These are phyloP conservation scores for Orchesellides sinensis DNA, from an alignment of 2,888 invertebrate species.

Conservation along the genomic window DNA sequence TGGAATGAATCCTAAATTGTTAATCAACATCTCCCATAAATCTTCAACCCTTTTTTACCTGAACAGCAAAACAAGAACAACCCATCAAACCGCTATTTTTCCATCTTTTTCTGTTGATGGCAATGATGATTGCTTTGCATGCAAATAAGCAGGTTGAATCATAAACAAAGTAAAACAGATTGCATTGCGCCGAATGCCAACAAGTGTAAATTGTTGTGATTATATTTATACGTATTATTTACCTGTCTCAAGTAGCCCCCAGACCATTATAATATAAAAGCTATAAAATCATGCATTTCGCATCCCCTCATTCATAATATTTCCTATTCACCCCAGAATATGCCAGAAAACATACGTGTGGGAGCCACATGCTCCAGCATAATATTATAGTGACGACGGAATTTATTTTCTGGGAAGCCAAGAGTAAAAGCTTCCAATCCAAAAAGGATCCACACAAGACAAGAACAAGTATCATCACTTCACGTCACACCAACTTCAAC, in stretches of 20 bases:
- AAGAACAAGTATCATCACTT: constrained; percentile 33
- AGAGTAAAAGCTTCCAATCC: not conserved
- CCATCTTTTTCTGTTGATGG: not conserved
- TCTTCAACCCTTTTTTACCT: constrained; percentile 53
- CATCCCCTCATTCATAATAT: too few species aligned
- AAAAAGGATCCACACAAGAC: not conserved
- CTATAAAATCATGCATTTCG: too few species aligned
- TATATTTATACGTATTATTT: too few species aligned
- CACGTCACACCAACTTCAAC: not conserved
- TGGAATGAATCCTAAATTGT: constrained; percentile 68
- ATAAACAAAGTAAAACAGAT: not conserved
- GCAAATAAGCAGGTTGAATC: constrained; percentile 51
- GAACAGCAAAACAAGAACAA: constrained; percentile 32
- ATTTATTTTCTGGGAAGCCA: not conserved
- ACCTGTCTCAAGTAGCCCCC: constrained; percentile 57
- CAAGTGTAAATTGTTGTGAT: not conserved
- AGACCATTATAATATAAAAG: too few species aligned
- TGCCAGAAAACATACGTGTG: too few species aligned
- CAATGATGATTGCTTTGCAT: constrained; percentile 34
- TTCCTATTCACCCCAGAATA: too few species aligned
- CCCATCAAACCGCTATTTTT: constrained; percentile 32
- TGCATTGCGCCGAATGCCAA: not conserved
- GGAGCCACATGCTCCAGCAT: too few species aligned
- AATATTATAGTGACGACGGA: not conserved
- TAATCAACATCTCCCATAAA: constrained; percentile 68